Base-by-base conservation (phyloP, 1,140 invertebrate species). In the Pseudomyrmex concolor region DNA sequence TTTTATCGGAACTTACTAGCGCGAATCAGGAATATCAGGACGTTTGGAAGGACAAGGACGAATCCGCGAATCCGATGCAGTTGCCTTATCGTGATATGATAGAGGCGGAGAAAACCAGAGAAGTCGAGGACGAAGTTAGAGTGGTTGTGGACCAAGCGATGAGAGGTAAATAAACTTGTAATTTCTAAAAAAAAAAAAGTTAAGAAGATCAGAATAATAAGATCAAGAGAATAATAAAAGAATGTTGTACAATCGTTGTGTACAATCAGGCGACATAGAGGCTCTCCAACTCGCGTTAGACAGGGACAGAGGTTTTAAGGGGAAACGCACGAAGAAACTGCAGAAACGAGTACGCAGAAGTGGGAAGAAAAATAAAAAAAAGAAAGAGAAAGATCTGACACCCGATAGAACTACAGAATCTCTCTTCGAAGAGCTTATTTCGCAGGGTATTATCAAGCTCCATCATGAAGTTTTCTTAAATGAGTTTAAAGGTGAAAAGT, bases 371-470 rank as follows among this genome's bases (percentile, higher is more conserved):
- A 96, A 96, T 87, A 98, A 98, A 93, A 98, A 97, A 91, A 98
- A 98, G 91, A 99, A 98, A 93, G 98, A 99, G 90, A 99, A 99
- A 93, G 98, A 99, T 95, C 94, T 99, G 55, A 99, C 98, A 17
- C 97, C 98, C 0, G 98, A 99, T 91, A 95, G 98, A 90, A 98
- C 97, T 0, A 96, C 96, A 1, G 97, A 98, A 92, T 98, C 97
- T 0, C 94, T 99, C 1, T 98, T 98, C 92, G 98, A 99, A 93
- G 98, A 99, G 94, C 93, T 99, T 17, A 95, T 99, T 0, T 95
- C 96, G 0, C 97, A 99, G 93, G 98, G 97, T 3, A 98, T 99
- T 7, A 98, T 99, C 78, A 96, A 96, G 85, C 96, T 97, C 59
- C 97, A 97, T 92, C 97, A 97, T 0, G 95, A 97, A 86, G 94